phyloP scores from a whole-genome alignment of 2,113 vertebrate genomes.

The Phainopepla nitens region DNA sequence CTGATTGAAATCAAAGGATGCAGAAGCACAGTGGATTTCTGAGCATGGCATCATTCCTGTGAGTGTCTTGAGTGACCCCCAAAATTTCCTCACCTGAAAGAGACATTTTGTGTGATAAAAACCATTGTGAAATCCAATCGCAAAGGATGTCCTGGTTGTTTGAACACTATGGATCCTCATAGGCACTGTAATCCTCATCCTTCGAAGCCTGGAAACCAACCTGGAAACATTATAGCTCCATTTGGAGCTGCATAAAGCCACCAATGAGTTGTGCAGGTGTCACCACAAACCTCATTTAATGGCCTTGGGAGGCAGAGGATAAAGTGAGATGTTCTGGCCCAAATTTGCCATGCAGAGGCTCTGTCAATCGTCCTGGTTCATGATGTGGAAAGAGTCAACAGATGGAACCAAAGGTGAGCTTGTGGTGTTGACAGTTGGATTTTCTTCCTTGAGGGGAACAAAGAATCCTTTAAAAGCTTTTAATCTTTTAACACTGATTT shows the following conservation, averaged over 20 bases:
- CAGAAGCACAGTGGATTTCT: neutral
- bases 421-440: neutral
- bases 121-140: neutral
- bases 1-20: neutral
- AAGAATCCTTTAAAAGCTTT: neutral
- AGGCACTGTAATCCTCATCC: neutral
- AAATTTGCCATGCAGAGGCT: neutral
- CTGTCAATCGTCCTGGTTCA: neutral
- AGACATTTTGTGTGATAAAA: neutral
- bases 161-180: neutral
- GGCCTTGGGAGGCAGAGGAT: neutral
- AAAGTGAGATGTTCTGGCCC: neutral
- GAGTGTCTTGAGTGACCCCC: neutral
- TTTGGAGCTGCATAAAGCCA: neutral
- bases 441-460: neutral
- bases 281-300: neutral
- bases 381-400: neutral
- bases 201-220: neutral
- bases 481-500: neutral
- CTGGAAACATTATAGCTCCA: neutral
- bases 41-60: neutral
- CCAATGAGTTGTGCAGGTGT: neutral
- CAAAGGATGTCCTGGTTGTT: neutral
- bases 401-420: neutral
- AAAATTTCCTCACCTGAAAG: neutral